Base-by-base conservation (phyloP, 2,888 invertebrate genomes). In the Linnaemya vulpina region DNA sequence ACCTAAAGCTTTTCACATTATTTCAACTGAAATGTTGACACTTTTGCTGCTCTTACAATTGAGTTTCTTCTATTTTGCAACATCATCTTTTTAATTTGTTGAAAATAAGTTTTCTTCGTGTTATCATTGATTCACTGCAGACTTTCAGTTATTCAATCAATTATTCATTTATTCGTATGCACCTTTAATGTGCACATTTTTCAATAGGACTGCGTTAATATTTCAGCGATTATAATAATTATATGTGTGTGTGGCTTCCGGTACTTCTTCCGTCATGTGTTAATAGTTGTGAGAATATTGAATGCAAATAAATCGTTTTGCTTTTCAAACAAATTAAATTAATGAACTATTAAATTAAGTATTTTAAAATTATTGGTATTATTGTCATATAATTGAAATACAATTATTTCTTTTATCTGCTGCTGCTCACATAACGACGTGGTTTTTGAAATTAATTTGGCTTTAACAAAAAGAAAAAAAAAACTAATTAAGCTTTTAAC, bases 281-380 rank as follows among this genome's bases (percentile, higher is more conserved):
- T 78, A 82, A 81, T 78, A 78, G 68, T 73, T 82, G 78, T 85
- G 81, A 74, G 81, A 85, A 70, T 46, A 20, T 35, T 5, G 15
- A 17, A 30, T 60, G 46, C 8, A 58, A 25, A 30, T 30, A 40
- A 11, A 46, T 53, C 15, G 55, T 70, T 70, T 38, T 22, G 9
- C 5, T 9, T 3, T 70, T 53, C 40, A 70, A 13, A 1, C 40
- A 15, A 58, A 46, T 49, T 55, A 17, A 17, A 25, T 60, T 60
- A 20, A 49, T 49, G 35, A 38, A 46, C 22, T 22, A n/a, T 62
- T 13, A 38, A 62, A 22, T 53, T 53, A 11, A 22, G 13, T 7
- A 22, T 22, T 58, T 25, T 30, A n/a, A 11, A 49, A 49, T 49
- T 49, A 10, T n/a, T 49, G 46, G n/a, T 49, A n/a, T n/a, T 49